These are phyloP conservation scores for Nomia melanderi DNA, from an alignment of 1,140 invertebrate species.

Conservation along the genomic window DNA sequence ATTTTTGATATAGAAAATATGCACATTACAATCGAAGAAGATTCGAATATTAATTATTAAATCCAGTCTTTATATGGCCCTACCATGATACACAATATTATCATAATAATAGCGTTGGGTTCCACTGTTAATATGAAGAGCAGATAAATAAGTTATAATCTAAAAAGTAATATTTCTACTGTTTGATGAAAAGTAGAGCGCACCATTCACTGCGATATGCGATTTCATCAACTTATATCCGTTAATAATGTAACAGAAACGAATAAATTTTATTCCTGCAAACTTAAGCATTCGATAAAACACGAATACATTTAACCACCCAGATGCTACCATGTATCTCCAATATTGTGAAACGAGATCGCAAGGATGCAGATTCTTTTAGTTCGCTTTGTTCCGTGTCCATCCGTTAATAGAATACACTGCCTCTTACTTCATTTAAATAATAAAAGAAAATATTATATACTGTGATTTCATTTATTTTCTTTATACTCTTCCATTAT, in stretches of 20 bases:
- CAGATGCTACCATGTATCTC: conserved; percentile 16
- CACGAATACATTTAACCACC: conserved; percentile 26
- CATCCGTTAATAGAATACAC: conserved; percentile 34
- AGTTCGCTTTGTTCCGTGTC: background rate
- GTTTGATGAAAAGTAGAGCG: conserved; percentile 30
- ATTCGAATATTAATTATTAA: conserved; percentile 52
- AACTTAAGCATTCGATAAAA: conserved; percentile 31
- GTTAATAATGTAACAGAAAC: conserved; percentile 35
- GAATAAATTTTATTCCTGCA: conserved; percentile 34
- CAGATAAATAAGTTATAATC: conserved; percentile 10
- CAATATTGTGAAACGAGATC: background rate
- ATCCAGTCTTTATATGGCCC: conserved; percentile 48
- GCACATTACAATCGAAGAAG: conserved; percentile 55
- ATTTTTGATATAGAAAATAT: conserved; percentile 76
- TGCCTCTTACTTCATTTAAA: conserved; percentile 54
- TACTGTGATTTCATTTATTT: conserved; percentile 34
- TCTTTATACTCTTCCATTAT: conserved; percentile 19
- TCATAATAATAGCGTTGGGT: conserved; percentile 27
- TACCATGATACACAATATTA: conserved; percentile 36
- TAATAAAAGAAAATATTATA: conserved; percentile 59
- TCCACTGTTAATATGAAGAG: conserved; percentile 16
- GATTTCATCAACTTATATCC: conserved; percentile 28
- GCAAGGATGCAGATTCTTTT: background rate
- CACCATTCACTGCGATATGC: conserved; percentile 34
- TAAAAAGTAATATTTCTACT: conserved; percentile 23